Base-by-base conservation (phyloP, 2,113 vertebrate species). In the Ahaetulla prasina region DNA sequence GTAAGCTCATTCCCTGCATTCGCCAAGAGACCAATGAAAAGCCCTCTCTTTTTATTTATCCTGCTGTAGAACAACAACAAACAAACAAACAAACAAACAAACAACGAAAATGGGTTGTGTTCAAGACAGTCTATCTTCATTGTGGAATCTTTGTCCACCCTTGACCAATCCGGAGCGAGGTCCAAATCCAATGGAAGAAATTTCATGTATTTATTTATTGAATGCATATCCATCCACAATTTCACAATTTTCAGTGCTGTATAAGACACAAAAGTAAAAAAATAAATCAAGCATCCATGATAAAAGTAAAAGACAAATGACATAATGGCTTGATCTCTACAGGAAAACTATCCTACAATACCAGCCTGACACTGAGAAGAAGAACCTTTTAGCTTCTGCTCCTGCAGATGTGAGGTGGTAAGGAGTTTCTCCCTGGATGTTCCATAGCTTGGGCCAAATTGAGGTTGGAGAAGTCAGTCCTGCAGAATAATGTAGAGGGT, bases 1-100 rank as follows among this genome's bases (percentile, higher is more conserved):
- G 68, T 45, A 89, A 91, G 23, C 53, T 95, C 80, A 94, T 91
- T 93, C 27, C 55, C 43, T 90, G 94, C 91, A 96, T 93, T 95
- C 92, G 57, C 74, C 89, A 80, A 63, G 90, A 87, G 25, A 95
- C 93, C 90, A 92, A 85, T 92, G 63, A 90, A 85, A 50, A n/a
- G 27, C 86, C 92, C 92, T 74, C n/a, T 22, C 85, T 92, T 84
- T 88, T 11, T 52, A 27, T 47, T 20, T 90, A 91, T 94, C 63
- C 90, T 91, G 93, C 55, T 92, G 87, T 45, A 95, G 94, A 92
- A 91, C 47, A 80, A 80, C 16, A 39, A 20, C 35, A 43, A n/a
- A 25, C 20, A 55, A 39, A 80, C 27, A 25, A 60, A 54, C 18
- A 53, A 53, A 63, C 30, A 47, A 47, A 47, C 50, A 12, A 50